Percentiles rank a stretch among this genome's conserved stretches.
phyloP scores from a whole-genome alignment of 2,888 invertebrate genomes.

The Parochlus steinenii region DNA sequence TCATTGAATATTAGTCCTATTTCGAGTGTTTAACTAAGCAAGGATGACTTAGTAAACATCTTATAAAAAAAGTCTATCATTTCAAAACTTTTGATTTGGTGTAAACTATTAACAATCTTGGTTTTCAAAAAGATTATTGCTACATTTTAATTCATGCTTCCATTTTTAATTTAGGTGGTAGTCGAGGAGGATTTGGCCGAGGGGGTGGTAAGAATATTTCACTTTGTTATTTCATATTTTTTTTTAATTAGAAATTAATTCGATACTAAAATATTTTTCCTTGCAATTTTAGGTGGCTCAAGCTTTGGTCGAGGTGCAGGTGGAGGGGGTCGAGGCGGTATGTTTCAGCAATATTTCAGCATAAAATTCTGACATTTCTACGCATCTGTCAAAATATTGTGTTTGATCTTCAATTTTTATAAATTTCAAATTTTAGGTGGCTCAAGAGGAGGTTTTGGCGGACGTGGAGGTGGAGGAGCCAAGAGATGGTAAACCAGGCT shows the following conservation, averaged over 20 bases:
- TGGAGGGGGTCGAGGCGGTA: constrained; percentile 22
- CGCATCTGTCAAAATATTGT: no score
- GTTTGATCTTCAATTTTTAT: no score
- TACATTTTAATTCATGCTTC: neutral
- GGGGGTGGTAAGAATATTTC: constrained; percentile 5
- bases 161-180: neutral
- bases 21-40: constrained; percentile 20
- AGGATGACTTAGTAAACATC: constrained; percentile 16
- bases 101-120: constrained; percentile 1
- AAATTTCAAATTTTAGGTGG: constrained; percentile 16
- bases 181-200: constrained; percentile 1
- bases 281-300: no score
- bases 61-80: no score
- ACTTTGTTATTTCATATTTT: constrained; percentile 1
- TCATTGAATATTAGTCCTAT: neutral
- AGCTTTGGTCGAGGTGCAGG: constrained; percentile 21
- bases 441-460: constrained; percentile 19
- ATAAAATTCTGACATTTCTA: neutral
- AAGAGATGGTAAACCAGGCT: constrained; percentile 10
- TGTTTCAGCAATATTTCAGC: constrained; percentile 18
- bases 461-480: constrained; percentile 19
- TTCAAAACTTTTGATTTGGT: constrained; percentile 13
- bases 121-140: constrained; percentile 5
- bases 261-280: no score
- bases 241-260: constrained; percentile 1